Conservation (phyloP, 2,888 invertebrate species). For the Allygus modestus region DNA sequence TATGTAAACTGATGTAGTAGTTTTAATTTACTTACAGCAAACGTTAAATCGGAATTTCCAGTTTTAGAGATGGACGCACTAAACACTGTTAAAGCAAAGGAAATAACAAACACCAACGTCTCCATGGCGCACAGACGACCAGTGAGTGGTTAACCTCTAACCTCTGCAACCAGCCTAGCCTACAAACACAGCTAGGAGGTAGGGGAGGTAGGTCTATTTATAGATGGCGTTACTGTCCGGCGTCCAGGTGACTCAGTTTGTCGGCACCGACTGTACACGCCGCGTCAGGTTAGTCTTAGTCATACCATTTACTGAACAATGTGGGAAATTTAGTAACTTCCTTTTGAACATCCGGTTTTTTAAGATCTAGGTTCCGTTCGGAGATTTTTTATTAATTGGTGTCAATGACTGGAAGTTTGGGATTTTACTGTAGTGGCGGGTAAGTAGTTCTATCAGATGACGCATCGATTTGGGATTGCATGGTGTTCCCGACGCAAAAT, state of each 20-base stretch:
- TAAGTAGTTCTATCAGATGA: no score
- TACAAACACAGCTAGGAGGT: neutral
- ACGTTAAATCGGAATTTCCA: neutral
- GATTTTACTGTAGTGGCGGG: no score
- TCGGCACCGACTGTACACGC: neutral
- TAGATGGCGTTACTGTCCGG: neutral
- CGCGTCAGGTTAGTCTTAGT: neutral
- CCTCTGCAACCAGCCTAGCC: neutral
- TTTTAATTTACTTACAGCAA: neutral
- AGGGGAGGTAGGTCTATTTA: neutral
- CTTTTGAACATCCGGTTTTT: slow-evolving; percentile 8
- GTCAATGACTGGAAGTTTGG: slow-evolving; percentile 15
- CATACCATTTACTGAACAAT: no score
- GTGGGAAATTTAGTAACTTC: neutral
- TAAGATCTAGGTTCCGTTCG: neutral
- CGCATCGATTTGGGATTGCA: no score
- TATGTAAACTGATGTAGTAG: no score
- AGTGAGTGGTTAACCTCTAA: neutral
- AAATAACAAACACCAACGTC: neutral
- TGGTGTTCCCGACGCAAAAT: no score
- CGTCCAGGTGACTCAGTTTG: neutral
- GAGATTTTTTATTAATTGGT: neutral
- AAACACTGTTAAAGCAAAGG: neutral
- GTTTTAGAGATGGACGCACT: neutral
- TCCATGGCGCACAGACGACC: neutral